These are phyloP conservation scores for Watsonalla cultraria DNA, from an alignment of 2,888 invertebrate species.

Conservation along the genomic window DNA sequence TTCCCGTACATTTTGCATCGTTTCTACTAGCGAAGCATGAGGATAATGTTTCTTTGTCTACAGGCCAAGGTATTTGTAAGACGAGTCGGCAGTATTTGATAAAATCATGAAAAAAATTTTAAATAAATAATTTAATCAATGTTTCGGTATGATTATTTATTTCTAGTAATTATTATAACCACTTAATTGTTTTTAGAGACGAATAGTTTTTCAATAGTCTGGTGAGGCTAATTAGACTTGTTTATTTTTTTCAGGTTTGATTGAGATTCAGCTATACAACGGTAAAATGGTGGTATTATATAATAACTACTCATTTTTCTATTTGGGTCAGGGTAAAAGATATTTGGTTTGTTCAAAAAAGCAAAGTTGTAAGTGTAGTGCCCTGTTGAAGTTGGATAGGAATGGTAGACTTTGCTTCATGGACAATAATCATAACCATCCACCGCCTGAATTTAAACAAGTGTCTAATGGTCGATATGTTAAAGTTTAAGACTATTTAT, in stretches of 20 bases:
- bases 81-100: constrained; percentile 5
- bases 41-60: too few species aligned
- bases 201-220: too few species aligned
- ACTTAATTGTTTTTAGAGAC: too few species aligned
- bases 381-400: neutral
- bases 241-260: neutral
- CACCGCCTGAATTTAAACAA: neutral
- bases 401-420: neutral
- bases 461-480: neutral
- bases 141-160: too few species aligned
- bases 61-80: too few species aligned
- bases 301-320: neutral
- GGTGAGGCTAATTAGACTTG: too few species aligned
- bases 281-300: neutral
- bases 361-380: neutral
- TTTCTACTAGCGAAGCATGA: too few species aligned
- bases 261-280: neutral
- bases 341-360: neutral
- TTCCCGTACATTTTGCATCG: too few species aligned
- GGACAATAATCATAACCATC: neutral
- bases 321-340: neutral
- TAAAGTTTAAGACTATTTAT: neutral
- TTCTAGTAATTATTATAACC: too few species aligned
- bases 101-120: constrained; percentile 3
- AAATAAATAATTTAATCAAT: too few species aligned